These are phyloP conservation scores for Dioctria rufipes DNA, from an alignment of 2,888 invertebrate species.

Conservation along the genomic window DNA sequence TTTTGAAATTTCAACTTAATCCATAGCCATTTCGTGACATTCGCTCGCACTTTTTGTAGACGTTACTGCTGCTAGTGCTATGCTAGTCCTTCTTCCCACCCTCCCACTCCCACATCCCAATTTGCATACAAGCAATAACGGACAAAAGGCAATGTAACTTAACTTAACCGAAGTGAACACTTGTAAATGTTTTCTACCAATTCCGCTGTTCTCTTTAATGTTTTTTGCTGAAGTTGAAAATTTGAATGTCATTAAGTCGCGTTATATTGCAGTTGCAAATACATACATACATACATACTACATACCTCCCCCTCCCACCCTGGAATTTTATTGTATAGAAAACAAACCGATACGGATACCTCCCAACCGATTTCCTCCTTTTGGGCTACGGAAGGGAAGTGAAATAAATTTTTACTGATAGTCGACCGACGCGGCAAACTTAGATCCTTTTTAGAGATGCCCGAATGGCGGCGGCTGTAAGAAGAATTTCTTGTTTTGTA, in stretches of 20 bases:
- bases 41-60: not conserved
- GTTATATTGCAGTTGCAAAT: not conserved
- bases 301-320: too few relatives aligned
- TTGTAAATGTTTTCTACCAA: not conserved
- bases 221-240: not conserved
- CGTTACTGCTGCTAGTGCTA: not conserved
- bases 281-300: not conserved
- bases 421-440: conserved; percentile 10
- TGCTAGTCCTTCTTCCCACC: too few relatives aligned
- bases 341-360: too few relatives aligned
- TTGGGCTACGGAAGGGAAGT: too few relatives aligned
- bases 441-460: not conserved
- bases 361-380: too few relatives aligned
- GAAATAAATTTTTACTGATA: not conserved
- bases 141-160: not conserved
- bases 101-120: not conserved
- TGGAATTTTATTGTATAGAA: not conserved
- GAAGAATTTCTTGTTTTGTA: conserved; percentile 14
- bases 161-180: not conserved
- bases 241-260: conserved; percentile 12
- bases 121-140: not conserved
- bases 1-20: not conserved
- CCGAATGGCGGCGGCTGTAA: not conserved
- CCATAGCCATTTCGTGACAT: not conserved
- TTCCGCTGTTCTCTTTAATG: not conserved